phyloP scores from a whole-genome alignment of 2,888 invertebrate species.

The Proisotoma minuta region DNA sequence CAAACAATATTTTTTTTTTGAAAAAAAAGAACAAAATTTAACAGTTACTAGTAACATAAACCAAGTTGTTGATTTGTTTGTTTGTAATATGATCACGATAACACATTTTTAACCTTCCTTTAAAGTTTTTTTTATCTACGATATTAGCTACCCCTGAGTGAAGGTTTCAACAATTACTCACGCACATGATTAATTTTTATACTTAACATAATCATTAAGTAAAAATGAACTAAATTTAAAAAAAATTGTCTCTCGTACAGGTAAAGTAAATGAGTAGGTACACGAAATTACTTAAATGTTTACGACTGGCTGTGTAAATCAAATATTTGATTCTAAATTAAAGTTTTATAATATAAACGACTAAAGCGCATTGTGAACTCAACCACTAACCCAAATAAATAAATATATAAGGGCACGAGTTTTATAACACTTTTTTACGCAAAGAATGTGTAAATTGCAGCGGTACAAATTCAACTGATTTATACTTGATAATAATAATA shows the following conservation, averaged over 20 bases:
- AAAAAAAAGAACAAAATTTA: neutral
- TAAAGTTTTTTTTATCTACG: neutral
- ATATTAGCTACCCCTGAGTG: slow-evolving; percentile 9
- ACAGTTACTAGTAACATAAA: neutral
- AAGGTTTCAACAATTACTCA: neutral
- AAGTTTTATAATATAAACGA: too few relatives aligned
- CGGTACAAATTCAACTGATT: too few relatives aligned
- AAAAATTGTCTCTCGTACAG: slow-evolving; percentile 18
- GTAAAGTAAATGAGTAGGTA: slow-evolving; percentile 14
- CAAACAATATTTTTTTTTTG: neutral
- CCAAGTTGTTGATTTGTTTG: neutral
- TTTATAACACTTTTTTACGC: too few relatives aligned
- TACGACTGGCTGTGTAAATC: too few relatives aligned
- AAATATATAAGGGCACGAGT: too few relatives aligned
- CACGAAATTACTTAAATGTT: neutral
- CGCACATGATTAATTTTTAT: neutral
- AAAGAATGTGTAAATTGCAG: too few relatives aligned
- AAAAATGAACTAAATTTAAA: too few relatives aligned
- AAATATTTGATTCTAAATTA: too few relatives aligned
- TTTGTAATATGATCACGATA: neutral
- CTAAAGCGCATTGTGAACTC: too few relatives aligned
- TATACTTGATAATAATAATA: too few relatives aligned
- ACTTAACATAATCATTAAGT: too few relatives aligned
- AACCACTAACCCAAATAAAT: too few relatives aligned
- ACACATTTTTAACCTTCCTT: neutral